These are phyloP conservation scores for Aelia acuminata DNA, from an alignment of 2,888 invertebrate genomes.

Conservation along the genomic window DNA sequence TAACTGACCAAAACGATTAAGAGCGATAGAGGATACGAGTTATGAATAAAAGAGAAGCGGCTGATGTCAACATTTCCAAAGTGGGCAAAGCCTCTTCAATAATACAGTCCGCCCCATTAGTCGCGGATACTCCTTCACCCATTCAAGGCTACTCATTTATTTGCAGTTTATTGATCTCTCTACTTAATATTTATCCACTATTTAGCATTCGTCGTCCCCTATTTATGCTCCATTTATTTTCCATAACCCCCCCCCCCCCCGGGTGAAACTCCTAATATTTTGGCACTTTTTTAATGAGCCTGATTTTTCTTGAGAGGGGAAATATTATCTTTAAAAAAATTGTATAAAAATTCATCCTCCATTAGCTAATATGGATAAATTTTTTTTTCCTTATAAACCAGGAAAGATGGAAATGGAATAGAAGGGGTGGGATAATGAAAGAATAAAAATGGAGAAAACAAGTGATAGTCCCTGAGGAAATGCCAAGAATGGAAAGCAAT, in stretches of 20 bases:
- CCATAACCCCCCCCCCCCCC: too few relatives aligned
- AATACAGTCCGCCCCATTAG: background rate
- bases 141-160: conserved; percentile 41
- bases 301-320: too few relatives aligned
- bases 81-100: background rate
- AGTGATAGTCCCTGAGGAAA: background rate
- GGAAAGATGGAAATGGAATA: too few relatives aligned
- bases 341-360: too few relatives aligned
- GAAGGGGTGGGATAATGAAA: background rate
- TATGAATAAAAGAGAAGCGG: background rate
- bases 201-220: background rate
- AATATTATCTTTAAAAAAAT: too few relatives aligned
- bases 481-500: conserved; percentile 38
- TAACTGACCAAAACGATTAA: background rate
- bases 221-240: background rate
- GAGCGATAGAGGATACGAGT: background rate
- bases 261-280: too few relatives aligned
- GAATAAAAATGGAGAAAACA: conserved; percentile 28
- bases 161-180: conserved; percentile 5
- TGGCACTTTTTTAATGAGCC: too few relatives aligned
- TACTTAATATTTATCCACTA: background rate
- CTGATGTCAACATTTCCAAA: conserved; percentile 25
- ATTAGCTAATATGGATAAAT: too few relatives aligned
- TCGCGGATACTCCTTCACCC: background rate
- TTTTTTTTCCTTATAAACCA: too few relatives aligned